phyloP scores from a whole-genome alignment of 1,140 invertebrate genomes.

The Colletes latitarsis region DNA sequence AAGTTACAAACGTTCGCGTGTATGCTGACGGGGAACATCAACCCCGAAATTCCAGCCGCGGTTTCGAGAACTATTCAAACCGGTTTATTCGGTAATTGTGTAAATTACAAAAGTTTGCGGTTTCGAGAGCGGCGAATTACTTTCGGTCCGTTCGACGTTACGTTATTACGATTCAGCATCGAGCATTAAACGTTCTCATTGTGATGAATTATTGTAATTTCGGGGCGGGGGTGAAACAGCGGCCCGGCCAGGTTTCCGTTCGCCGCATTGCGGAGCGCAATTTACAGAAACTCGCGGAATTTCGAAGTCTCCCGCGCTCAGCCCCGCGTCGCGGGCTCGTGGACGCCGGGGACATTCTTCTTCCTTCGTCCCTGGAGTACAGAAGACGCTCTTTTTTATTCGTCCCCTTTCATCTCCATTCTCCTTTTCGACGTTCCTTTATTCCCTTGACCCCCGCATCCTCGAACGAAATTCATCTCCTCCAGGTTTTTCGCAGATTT shows the following conservation, averaged over 20 bases:
- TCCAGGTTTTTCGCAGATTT: background rate
- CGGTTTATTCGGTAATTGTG: background rate
- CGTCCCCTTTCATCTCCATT: slow-evolving; percentile 11
- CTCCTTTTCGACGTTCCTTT: background rate
- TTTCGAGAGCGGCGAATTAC: background rate
- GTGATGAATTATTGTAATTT: slow-evolving; percentile 36
- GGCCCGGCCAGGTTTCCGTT: background rate
- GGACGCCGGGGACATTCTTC: slow-evolving; percentile 21
- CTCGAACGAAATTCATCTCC: slow-evolving; percentile 17
- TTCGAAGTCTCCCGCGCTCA: slow-evolving; percentile 13
- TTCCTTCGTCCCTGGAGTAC: background rate
- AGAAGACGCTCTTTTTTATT: slow-evolving; percentile 4
- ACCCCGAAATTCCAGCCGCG: too few relatives aligned
- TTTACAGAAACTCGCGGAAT: slow-evolving; percentile 34
- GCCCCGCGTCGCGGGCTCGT: background rate
- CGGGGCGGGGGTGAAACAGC: background rate
- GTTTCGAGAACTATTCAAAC: background rate
- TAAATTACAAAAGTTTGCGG: background rate
- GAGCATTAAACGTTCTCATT: background rate
- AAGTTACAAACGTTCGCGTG: background rate
- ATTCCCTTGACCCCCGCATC: slow-evolving; percentile 20
- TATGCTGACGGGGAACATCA: background rate
- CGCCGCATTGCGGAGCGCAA: slow-evolving; percentile 17
- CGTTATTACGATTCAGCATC: slow-evolving; percentile 4
- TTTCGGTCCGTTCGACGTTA: background rate